Base-by-base conservation (phyloP, 92 coral and sea anemone species). In the Siderastrea radians region DNA sequence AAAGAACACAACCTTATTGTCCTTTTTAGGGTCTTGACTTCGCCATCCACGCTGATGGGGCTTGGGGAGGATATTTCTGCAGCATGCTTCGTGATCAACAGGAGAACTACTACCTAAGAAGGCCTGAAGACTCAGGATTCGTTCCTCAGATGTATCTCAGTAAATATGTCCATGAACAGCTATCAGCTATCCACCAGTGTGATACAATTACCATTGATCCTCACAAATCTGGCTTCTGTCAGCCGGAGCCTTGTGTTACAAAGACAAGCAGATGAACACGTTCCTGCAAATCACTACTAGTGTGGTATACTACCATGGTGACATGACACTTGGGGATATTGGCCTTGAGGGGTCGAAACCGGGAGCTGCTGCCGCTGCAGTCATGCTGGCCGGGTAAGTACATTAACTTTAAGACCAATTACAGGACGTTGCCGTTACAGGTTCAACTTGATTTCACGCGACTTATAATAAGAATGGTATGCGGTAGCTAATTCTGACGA, bases 21-120 rank as follows among this genome's bases (percentile, higher is more conserved):
- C 4, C 7, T 8, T 73, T 50, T n/a, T 72, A 96, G 99, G 99
- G 99, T 6, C 89, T 96, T 38, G 91, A 94, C 87, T 96, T 92
- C 89, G 80, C 82, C 72, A 72, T 96, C 66, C 93, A 92, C 47
- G 99, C 94, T 2, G 99, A 96, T 69, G 99, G 90, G 38, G 99
- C 99, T 90, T 26, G 38, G 38, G 38, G 38, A 26, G 38, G 38
- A 26, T 26, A 26, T 0, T 26, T 26, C 38, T 26, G 94, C 50
- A 84, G 92, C 43, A 94, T 96, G 96, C 72, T 96, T 73, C 86
- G 92, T 3, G 78, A 87, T 1, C 93, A 89, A 19, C 90, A 87
- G 47, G 45, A 66, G 19, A 44, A 13, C 7, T 11, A 46, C 64
- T 63, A 81, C 77, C 44, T 81, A 45, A 69, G 13, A 19, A 59